These are phyloP conservation scores for Pangasius macronema DNA, from an alignment of 2,797 vertebrate species.

Conservation along the genomic window DNA sequence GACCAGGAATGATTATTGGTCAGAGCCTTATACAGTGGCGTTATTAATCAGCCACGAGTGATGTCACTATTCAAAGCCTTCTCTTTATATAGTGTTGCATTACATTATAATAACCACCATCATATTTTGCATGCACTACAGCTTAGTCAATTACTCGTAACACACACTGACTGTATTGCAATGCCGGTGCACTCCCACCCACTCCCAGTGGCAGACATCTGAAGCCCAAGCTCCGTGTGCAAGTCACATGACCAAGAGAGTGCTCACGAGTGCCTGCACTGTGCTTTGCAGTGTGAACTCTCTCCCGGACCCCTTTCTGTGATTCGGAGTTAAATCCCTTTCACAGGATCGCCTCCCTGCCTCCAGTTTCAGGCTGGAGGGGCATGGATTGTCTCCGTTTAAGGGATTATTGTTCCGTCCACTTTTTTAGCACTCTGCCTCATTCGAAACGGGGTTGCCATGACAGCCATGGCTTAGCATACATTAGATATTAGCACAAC, in stretches of 20 bases:
- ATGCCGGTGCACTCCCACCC: conserved; percentile 43
- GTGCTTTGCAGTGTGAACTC: conserved; percentile 37
- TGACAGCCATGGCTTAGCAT: conserved; percentile 81
- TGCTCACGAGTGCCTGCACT: conserved; percentile 30
- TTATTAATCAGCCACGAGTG: conserved; percentile 24
- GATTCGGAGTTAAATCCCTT: conserved; percentile 34
- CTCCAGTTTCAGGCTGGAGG: conserved; percentile 9
- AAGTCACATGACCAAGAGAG: conserved; percentile 53
- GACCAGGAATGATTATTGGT: conserved; percentile 15
- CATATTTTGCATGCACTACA: conserved; percentile 35
- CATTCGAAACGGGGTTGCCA: conserved; percentile 74
- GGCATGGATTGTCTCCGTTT: conserved; percentile 37
- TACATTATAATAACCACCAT: neutral
- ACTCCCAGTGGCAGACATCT: conserved; percentile 42
- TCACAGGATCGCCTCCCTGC: conserved; percentile 33
- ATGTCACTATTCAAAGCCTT: conserved; percentile 8
- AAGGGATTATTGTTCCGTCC: conserved; percentile 61
- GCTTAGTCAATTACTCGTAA: conserved; percentile 37
- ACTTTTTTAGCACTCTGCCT: conserved; percentile 52
- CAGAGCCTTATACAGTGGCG: neutral
- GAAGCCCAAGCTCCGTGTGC: conserved; percentile 33
- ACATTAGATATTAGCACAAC: conserved; percentile 74
- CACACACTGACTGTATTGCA: conserved; percentile 34
- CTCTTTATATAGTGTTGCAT: neutral
- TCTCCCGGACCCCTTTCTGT: conserved; percentile 21